phyloP scores from a whole-genome alignment of 2,113 vertebrate species.

The Notarius lentiginosus region DNA sequence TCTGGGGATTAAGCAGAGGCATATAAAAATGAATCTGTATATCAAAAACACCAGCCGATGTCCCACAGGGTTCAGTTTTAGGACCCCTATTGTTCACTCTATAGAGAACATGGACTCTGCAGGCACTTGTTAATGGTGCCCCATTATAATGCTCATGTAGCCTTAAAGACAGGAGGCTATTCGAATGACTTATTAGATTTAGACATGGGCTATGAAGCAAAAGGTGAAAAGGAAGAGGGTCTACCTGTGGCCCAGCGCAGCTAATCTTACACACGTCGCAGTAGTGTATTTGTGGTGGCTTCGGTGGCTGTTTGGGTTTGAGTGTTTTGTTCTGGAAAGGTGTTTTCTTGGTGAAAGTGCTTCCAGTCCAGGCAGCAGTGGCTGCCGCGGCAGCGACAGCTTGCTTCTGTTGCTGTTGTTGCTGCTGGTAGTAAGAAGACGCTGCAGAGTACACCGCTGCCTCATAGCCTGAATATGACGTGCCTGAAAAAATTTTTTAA shows the following conservation, averaged over 20 bases:
- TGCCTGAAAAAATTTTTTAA: conserved; percentile 73
- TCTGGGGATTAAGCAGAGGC: background rate
- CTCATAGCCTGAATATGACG: conserved; percentile 96
- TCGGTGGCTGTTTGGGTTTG: conserved; percentile 94
- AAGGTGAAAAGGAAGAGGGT: background rate
- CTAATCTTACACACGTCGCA: conserved; percentile 99
- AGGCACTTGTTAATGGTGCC: background rate
- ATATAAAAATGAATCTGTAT: background rate
- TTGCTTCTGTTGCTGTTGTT: conserved; percentile 86
- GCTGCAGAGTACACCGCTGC: conserved; percentile 98
- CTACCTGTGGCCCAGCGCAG: conserved; percentile 97
- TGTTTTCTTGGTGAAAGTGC: conserved; percentile 93
- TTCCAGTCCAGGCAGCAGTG: conserved; percentile 92
- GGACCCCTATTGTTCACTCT: background rate
- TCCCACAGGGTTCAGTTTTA: background rate
- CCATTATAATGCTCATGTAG: background rate
- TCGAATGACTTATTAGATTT: background rate
- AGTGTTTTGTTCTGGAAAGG: conserved; percentile 96
- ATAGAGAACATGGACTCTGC: background rate
- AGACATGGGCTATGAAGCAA: background rate
- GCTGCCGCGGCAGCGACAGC: conserved; percentile 88
- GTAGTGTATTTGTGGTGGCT: conserved; percentile 98
- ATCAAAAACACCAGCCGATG: background rate
- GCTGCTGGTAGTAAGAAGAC: conserved; percentile 95
- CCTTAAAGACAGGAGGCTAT: background rate